Percentiles rank a stretch among this genome's conserved stretches.
Conservation (phyloP, 1,140 invertebrate genomes). For the Musca domestica region DNA sequence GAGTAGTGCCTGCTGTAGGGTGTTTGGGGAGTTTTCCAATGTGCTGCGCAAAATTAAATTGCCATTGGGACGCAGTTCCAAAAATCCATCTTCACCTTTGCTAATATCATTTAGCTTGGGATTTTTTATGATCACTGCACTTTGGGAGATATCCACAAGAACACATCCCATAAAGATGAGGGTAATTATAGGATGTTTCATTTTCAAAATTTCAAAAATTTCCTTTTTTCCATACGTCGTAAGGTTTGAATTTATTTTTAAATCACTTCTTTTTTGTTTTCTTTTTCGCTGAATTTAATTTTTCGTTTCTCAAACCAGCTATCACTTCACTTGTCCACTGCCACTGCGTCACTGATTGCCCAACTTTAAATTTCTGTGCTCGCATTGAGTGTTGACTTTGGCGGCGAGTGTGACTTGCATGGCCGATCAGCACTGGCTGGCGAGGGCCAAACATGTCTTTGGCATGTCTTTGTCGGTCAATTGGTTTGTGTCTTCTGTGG, state of each 20-base stretch:
- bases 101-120: background rate
- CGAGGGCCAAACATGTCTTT: background rate
- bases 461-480: too few species aligned
- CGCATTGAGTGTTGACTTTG: background rate
- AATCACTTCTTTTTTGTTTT: background rate
- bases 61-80: conserved; percentile 34
- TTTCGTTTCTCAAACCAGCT: background rate
- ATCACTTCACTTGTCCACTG: background rate
- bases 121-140: background rate
- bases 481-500: too few species aligned
- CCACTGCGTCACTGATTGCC: conserved; percentile 1
- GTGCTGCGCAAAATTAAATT: conserved; percentile 31
- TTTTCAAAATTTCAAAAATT: background rate
- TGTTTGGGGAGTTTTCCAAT: conserved; percentile 28
- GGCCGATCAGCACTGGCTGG: background rate
- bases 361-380: background rate
- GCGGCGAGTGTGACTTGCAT: conserved; percentile 11
- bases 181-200: background rate
- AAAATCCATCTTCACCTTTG: background rate
- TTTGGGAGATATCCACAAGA: background rate
- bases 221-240: background rate
- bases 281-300: background rate
- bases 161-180: background rate
- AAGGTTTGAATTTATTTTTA: background rate
- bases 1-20: conserved; percentile 31